A percentile compares a stretch with the other conserved stretches of the same genome.
Conservation (phyloP, 37 sponge, comb jelly and placozoan genomes). For the Amphimedon queenslandica region DNA sequence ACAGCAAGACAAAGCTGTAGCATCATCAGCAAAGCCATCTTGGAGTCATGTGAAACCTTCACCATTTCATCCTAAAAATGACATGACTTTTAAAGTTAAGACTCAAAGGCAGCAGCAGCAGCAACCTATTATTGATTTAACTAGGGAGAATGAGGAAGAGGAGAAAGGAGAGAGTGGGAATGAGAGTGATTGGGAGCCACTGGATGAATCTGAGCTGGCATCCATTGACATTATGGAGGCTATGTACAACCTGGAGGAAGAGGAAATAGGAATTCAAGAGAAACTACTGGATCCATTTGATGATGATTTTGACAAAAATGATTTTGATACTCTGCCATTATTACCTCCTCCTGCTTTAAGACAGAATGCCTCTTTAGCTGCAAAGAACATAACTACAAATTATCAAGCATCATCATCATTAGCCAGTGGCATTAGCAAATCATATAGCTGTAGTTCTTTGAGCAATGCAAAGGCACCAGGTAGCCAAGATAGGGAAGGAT, state of each 20-base stretch:
- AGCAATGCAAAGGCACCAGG: no score
- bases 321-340: no score
- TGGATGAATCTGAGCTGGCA: constrained; percentile 3
- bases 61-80: neutral
- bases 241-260: neutral
- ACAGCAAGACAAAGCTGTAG: neutral
- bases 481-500: no score
- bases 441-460: no score
- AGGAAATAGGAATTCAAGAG: no score
- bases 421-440: no score
- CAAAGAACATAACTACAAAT: no score
- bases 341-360: no score
- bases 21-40: neutral
- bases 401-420: no score
- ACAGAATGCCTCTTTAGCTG: no score
- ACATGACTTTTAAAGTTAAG: neutral
- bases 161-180: neutral
- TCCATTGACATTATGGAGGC: neutral
- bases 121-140: neutral
- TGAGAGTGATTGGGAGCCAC: neutral
- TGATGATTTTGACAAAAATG: no score
- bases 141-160: neutral
- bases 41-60: neutral
- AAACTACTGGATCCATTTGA: no score
- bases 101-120: neutral